Conservation (phyloP, 1,140 invertebrate genomes). For the Philotrypesis tridentata region DNA sequence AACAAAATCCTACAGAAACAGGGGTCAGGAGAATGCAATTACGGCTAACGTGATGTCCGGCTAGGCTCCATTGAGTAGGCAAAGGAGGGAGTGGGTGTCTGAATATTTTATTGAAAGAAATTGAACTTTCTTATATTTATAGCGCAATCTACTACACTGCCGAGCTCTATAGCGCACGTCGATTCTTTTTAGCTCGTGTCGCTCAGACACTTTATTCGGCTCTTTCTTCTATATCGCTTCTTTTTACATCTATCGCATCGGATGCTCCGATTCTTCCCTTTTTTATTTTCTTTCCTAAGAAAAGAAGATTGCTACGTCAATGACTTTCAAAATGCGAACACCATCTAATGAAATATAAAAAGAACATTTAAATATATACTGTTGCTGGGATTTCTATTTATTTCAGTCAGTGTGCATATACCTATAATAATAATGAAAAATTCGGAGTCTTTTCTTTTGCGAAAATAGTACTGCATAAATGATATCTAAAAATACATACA, state of each 20-base stretch:
- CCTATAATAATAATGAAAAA: no score
- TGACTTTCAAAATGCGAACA: not conserved
- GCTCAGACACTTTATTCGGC: not conserved
- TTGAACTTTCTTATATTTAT: slow-evolving; percentile 27
- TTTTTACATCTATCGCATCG: slow-evolving; percentile 13
- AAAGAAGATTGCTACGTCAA: not conserved
- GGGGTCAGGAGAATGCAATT: not conserved
- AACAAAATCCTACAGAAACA: not conserved
- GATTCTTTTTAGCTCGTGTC: not conserved
- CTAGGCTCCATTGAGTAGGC: slow-evolving; percentile 6
- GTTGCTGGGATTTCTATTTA: no score
- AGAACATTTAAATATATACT: not conserved
- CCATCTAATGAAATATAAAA: not conserved
- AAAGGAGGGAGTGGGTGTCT: not conserved
- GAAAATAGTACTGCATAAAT: not conserved
- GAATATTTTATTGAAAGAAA: slow-evolving; percentile 48
- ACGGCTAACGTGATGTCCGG: not conserved
- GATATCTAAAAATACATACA: no score
- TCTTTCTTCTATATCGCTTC: slow-evolving; percentile 1
- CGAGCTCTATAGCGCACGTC: not conserved
- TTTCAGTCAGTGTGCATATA: no score
- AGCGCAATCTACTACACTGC: not conserved
- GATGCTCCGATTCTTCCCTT: not conserved
- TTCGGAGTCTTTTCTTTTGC: no score
- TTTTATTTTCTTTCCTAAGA: not conserved